Evolutionary conservation across 1,140 invertebrate species (phyloP), one percentile per base, ranked within the genome.

Genomic region (Caerostris darwini): DNA sequence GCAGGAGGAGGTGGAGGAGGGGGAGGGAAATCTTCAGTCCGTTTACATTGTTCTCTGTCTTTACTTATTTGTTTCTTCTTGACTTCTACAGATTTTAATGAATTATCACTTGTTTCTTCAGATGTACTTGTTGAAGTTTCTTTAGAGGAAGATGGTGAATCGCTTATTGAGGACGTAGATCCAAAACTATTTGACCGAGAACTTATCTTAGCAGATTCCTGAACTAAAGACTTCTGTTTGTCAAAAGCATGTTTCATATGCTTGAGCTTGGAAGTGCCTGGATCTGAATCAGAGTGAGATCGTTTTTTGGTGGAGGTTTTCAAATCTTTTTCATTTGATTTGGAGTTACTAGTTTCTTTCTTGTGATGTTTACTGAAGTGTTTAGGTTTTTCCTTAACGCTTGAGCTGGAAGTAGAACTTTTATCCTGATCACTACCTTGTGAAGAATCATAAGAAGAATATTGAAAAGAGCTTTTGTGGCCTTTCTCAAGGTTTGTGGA

Each of bases 361-460:
- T 89, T 88, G 53, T 71, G 14, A 82, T 88, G 69, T 64, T 94
- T 94, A 61, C 85, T 94, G 50, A 87, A 94, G 64, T 88, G 69
- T 34, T 94, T 94, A 12, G 59, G 85, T 19, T 67, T 94, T 56
- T 94, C 83, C 53, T 93, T 85, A 56, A 6, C 7, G 6, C 71
- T 54, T n/a, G 56, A n/a, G 34, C 34, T 88, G 59, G 57, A 12
- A 54, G n/a, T n/a, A 53, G 56, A 82, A 53, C 61, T 71, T 67
- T 56, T 77, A 87, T 94, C 92, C 7, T 59, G 69, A 64, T 94
- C 92, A 89, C 92, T 94, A 61, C 92, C 69, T 54, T 94, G 92
- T n/a, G 92, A 94, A 7, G 92, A 94, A 61, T 94, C 92, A 89
- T 94, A 94, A 6, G 92, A 94, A 54, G 92, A 94, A 77, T 67